Conservation (phyloP, 2,888 invertebrate genomes). For the Andrena bucephala region DNA sequence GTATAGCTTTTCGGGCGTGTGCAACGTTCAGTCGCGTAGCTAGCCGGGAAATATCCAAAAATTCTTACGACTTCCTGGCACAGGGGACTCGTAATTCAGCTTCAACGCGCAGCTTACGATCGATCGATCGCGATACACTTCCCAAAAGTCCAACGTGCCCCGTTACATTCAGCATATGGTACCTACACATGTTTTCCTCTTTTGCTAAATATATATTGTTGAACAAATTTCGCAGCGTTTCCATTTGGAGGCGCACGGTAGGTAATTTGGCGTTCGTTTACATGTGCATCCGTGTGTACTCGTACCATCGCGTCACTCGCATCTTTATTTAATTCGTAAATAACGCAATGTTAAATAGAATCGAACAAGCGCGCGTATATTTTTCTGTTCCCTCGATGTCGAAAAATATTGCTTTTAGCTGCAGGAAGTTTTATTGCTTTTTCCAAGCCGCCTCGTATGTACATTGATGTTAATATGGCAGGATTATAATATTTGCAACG, state of each 20-base stretch:
- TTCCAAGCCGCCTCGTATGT: neutral
- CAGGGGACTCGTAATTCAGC: constrained; percentile 46
- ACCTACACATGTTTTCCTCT: neutral
- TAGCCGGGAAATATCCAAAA: constrained; percentile 28
- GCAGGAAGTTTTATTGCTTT: constrained; percentile 23
- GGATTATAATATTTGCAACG: neutral
- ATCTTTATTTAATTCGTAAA: constrained; percentile 51
- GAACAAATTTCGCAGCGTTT: constrained; percentile 36
- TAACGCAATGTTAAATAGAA: constrained; percentile 43
- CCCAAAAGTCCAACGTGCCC: neutral
- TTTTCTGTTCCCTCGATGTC: constrained; percentile 15
- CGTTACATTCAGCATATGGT: neutral
- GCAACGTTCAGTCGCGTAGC: constrained; percentile 20
- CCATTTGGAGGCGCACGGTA: neutral
- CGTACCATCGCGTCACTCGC: constrained; percentile 8
- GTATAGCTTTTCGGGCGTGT: constrained; percentile 60
- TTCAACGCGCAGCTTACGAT: constrained; percentile 41
- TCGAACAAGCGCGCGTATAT: constrained; percentile 10
- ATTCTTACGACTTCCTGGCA: constrained; percentile 44
- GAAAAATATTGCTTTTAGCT: constrained; percentile 32
- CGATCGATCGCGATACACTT: constrained; percentile 26
- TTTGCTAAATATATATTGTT: constrained; percentile 9
- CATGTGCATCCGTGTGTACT: neutral
- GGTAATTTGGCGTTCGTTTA: constrained; percentile 32
- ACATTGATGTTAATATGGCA: neutral